Evolutionary conservation across 2,888 invertebrate genomes (phyloP).

Genomic region (Tipula unca): DNA sequence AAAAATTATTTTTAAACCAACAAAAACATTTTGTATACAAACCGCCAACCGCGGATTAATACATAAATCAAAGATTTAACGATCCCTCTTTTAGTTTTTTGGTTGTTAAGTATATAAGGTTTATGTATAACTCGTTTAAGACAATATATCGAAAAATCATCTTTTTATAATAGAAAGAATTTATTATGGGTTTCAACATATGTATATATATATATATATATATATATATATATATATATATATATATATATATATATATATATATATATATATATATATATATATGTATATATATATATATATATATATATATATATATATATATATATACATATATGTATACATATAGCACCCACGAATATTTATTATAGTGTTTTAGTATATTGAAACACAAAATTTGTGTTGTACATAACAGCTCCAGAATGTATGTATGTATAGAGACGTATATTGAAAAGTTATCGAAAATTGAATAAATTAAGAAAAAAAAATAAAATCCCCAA

Average conservation of each 20-base stretch:
- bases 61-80: background rate
- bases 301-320: too few species aligned
- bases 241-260: too few species aligned
- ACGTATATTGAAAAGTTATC: background rate
- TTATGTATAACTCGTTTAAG: background rate
- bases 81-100: background rate
- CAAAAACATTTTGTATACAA: background rate
- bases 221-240: too few species aligned
- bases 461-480: background rate
- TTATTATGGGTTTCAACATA: background rate
- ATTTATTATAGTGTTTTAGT: background rate
- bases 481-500: background rate
- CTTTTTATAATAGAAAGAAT: background rate
- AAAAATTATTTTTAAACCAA: background rate
- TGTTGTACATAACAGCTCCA: too few species aligned
- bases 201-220: too few species aligned
- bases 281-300: too few species aligned
- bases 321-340: too few species aligned
- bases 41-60: background rate
- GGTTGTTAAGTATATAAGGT: background rate
- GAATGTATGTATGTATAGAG: background rate
- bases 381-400: background rate
- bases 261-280: too few species aligned
- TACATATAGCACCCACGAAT: background rate
- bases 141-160: background rate